phyloP scores from a whole-genome alignment of 2,797 vertebrate genomes.

The Smutsia gigantea region DNA sequence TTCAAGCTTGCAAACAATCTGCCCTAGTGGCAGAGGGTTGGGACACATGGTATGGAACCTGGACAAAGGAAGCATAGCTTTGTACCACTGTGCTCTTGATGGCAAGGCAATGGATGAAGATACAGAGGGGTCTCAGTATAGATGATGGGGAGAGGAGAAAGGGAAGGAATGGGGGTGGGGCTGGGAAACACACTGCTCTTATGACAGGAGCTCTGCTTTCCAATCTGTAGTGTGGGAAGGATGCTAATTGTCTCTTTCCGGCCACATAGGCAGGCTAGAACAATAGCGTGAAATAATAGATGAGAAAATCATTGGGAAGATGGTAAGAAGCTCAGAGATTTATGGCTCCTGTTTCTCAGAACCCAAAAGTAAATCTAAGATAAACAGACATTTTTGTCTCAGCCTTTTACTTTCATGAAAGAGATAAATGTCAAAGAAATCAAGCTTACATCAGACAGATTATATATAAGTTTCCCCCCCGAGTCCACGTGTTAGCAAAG shows the following conservation, averaged over 20 bases:
- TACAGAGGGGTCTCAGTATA: not conserved
- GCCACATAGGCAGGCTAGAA: not conserved
- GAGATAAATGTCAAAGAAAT: constrained; percentile 77
- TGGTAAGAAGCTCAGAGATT: constrained; percentile 47
- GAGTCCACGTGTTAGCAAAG: constrained; percentile 60
- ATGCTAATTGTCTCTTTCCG: not conserved
- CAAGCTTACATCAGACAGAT: constrained; percentile 72
- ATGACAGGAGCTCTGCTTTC: not conserved
- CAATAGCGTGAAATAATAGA: not conserved
- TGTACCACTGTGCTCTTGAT: not conserved
- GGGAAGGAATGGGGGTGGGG: not conserved
- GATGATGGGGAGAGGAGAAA: not conserved
- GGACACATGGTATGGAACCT: not conserved
- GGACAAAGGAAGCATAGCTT: not conserved
- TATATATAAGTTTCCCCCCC: constrained; percentile 69
- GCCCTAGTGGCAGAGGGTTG: not conserved
- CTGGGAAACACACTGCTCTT: not conserved
- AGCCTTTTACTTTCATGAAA: constrained; percentile 64
- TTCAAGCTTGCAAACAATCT: not conserved
- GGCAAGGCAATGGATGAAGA: not conserved
- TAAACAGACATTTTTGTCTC: constrained; percentile 60
- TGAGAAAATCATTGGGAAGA: constrained; percentile 54
- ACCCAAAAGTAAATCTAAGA: constrained; percentile 73
- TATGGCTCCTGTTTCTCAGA: constrained; percentile 54
- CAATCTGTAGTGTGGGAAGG: not conserved